A percentile compares a stretch with the other conserved stretches of the same genome.
These are phyloP conservation scores for Camponotus floridanus DNA, from an alignment of 1,140 invertebrate genomes.

Conservation along the genomic window DNA sequence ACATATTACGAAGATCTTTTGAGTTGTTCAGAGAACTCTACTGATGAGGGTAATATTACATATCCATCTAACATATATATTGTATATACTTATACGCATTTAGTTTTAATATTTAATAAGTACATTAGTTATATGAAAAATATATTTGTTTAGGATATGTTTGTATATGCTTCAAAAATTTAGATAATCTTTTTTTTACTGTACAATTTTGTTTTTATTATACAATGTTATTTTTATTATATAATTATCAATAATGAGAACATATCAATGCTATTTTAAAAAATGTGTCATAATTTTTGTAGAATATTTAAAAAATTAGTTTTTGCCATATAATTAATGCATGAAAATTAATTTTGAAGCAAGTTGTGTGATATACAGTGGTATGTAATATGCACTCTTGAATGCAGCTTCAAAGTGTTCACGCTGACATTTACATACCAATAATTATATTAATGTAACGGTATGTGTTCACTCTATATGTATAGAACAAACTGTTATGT, in stretches of 20 bases:
- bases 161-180: not conserved
- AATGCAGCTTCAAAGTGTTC: conserved; percentile 13
- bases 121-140: not conserved
- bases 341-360: conserved; percentile 37
- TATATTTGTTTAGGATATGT: conserved; percentile 1
- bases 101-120: conserved; percentile 34
- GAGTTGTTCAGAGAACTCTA: conserved; percentile 95
- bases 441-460: conserved; percentile 74
- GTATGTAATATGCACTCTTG: not conserved
- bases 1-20: conserved; percentile 97
- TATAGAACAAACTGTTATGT: conserved; percentile 84
- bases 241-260: not conserved
- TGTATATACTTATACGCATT: not conserved
- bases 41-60: conserved; percentile 90
- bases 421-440: conserved; percentile 3
- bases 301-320: not conserved
- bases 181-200: conserved; percentile 7
- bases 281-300: not conserved
- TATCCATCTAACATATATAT: conserved; percentile 28
- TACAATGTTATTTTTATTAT: conserved; percentile 3
- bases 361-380: conserved; percentile 24
- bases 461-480: conserved; percentile 79
- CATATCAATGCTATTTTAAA: not conserved
- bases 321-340: not conserved
- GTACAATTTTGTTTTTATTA: not conserved